A percentile compares a stretch with the other conserved stretches of the same genome.
Conservation (phyloP, 53 echinoderm and acorn worm species). For the Luidia sarsii region DNA sequence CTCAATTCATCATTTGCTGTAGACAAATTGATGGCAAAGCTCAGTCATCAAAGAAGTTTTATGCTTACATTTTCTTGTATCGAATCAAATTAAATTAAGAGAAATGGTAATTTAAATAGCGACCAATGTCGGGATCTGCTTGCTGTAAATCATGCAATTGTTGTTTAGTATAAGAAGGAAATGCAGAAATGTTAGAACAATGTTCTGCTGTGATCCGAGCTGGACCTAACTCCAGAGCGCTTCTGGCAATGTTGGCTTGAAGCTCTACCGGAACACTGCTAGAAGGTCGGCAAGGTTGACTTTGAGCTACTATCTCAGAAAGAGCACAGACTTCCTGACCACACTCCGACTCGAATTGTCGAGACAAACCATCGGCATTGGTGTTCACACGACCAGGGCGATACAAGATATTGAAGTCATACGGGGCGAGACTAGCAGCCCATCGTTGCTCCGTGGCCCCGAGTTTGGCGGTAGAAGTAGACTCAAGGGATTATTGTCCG, state of each 20-base stretch:
- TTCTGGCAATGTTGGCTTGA: neutral
- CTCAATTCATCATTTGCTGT: neutral
- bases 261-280: neutral
- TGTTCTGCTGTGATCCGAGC: neutral
- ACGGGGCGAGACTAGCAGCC: neutral
- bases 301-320: neutral
- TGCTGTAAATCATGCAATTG: neutral
- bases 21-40: neutral
- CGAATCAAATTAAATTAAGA: neutral
- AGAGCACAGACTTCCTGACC: too few relatives aligned
- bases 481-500: constrained; percentile 51
- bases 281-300: neutral
- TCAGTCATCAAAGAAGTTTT: too few relatives aligned
- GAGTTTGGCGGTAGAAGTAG: constrained; percentile 38
- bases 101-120: neutral
- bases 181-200: neutral
- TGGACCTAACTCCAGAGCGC: too few relatives aligned
- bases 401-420: neutral
- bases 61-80: neutral
- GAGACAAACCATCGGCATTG: constrained; percentile 5
- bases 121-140: neutral
- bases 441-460: too few relatives aligned
- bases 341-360: neutral
- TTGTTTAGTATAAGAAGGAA: neutral
- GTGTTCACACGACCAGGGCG: neutral